Evolutionary conservation across 2,888 invertebrate genomes (phyloP).

Genomic region (Trypoxylon attenuatum): DNA sequence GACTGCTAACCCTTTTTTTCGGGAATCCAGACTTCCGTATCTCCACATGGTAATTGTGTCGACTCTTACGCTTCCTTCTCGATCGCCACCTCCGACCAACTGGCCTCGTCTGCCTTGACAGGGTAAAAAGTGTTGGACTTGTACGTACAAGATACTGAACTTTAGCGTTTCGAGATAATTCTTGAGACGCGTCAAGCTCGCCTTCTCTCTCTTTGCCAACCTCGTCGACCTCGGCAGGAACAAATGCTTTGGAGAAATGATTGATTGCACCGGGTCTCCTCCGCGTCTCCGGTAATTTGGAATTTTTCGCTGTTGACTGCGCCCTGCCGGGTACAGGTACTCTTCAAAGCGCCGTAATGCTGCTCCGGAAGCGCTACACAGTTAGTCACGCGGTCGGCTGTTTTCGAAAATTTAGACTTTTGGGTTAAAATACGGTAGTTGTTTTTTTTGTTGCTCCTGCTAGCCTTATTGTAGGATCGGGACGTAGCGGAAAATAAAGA

Average conservation of each 20-base stretch:
- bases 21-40: conserved; percentile 35
- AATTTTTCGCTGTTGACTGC: neutral
- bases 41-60: conserved; percentile 28
- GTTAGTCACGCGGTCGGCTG: conserved; percentile 14
- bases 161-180: conserved; percentile 1
- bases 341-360: neutral
- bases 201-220: no score
- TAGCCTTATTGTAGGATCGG: conserved; percentile 23
- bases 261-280: conserved; percentile 27
- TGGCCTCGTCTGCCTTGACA: neutral
- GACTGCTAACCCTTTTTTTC: conserved; percentile 29
- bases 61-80: neutral
- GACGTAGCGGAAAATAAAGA: conserved; percentile 55
- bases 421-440: conserved; percentile 65
- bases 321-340: neutral
- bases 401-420: conserved; percentile 58
- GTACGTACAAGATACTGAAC: neutral
- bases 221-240: neutral
- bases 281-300: conserved; percentile 1
- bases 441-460: conserved; percentile 48
- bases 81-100: conserved; percentile 9
- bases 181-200: neutral
- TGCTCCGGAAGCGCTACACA: neutral
- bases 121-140: neutral
- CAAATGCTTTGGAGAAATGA: neutral